Evolutionary conservation across 1,140 invertebrate species (phyloP).

Genomic region (Lordiphosa mommai): DNA sequence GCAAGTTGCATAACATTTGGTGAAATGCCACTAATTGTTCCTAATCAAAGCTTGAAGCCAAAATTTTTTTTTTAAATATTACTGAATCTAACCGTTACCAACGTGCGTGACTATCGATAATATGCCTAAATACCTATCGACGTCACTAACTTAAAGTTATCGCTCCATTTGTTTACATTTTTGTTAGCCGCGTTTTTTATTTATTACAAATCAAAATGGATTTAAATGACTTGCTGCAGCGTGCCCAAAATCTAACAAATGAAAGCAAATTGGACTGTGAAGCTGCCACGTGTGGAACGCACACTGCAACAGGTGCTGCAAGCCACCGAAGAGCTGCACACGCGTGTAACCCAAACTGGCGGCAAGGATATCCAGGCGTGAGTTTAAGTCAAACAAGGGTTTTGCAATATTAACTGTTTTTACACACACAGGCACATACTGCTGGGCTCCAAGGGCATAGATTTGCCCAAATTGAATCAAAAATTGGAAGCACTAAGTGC

Average conservation of each 20-base stretch:
- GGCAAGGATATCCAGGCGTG: conserved; percentile 96
- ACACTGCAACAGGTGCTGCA: conserved; percentile 95
- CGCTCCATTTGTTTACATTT: conserved; percentile 25
- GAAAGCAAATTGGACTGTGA: conserved; percentile 91
- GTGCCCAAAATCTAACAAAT: conserved; percentile 93
- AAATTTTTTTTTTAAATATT: too few relatives aligned
- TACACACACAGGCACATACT: conserved; percentile 95
- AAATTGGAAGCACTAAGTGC: conserved; percentile 93
- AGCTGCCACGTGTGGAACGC: conserved; percentile 92
- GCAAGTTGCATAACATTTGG: too few relatives aligned
- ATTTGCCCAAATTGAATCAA: conserved; percentile 94
- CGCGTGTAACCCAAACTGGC: conserved; percentile 90
- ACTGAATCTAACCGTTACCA: too few relatives aligned
- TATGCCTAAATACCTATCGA: too few relatives aligned
- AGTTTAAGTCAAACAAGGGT: conserved; percentile 71
- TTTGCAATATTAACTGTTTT: not conserved
- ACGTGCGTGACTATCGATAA: too few relatives aligned
- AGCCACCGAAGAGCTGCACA: conserved; percentile 93
- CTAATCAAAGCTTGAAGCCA: too few relatives aligned
- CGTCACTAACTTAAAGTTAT: too few relatives aligned
- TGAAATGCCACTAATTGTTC: too few relatives aligned
- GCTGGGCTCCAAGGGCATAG: conserved; percentile 94
- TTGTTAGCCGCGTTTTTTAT: conserved; percentile 22
- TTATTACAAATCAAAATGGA: conserved; percentile 79
- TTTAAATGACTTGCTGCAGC: conserved; percentile 92